A percentile compares a stretch with the other conserved stretches of the same genome.
Conservation (phyloP, 2,113 vertebrate species). For the Lates calcarifer region DNA sequence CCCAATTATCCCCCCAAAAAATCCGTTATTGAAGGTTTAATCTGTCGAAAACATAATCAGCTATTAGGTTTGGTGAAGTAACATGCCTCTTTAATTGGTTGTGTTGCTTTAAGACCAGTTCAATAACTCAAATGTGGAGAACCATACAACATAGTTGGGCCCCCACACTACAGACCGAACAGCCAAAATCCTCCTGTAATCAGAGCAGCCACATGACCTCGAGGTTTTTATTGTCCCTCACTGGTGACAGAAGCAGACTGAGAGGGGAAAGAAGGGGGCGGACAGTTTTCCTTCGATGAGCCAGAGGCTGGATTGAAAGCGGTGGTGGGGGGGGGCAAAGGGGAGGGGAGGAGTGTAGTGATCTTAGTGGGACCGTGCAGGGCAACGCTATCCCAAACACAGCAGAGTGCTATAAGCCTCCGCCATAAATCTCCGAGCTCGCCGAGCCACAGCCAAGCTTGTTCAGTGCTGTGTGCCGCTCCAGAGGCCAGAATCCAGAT, state of each 20-base stretch:
- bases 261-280: constrained; percentile 25
- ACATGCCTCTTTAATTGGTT: not conserved
- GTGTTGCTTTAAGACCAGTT: not conserved
- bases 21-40: not conserved
- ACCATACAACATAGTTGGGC: not conserved
- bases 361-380: constrained; percentile 62
- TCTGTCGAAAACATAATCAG: not conserved
- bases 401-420: constrained; percentile 75
- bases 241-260: constrained; percentile 61
- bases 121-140: constrained; percentile 26
- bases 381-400: constrained; percentile 71
- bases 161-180: constrained; percentile 6
- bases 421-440: constrained; percentile 76
- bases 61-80: not conserved
- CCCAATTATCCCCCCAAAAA: not conserved
- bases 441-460: constrained; percentile 63
- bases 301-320: constrained; percentile 51
- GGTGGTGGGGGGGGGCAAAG: not conserved
- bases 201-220: constrained; percentile 55
- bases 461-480: constrained; percentile 62
- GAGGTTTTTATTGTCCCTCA: constrained; percentile 47
- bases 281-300: constrained; percentile 47
- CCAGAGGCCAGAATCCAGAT: constrained; percentile 82
- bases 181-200: constrained; percentile 43
- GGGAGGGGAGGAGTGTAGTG: constrained; percentile 38